These are phyloP conservation scores for Brenthis hecate DNA, from an alignment of 2,888 invertebrate genomes.

Conservation along the genomic window DNA sequence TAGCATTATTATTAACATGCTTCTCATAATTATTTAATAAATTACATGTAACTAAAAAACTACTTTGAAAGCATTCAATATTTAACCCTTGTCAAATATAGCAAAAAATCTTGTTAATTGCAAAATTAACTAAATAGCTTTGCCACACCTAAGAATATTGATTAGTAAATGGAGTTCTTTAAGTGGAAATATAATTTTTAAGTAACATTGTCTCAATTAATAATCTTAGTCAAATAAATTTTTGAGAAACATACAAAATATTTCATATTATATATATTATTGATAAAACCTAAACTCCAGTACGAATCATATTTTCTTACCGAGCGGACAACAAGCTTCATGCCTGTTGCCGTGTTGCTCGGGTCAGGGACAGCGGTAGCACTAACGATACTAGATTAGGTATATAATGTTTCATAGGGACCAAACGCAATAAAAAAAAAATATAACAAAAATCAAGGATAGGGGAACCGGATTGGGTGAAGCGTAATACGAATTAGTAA, in stretches of 20 bases:
- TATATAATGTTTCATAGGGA: slow-evolving; percentile 66
- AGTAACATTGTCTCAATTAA: slow-evolving; percentile 39
- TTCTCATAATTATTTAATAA: slow-evolving; percentile 26
- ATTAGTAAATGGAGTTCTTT: slow-evolving; percentile 60
- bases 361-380: slow-evolving; percentile 93
- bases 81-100: slow-evolving; percentile 47
- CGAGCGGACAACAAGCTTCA: slow-evolving; percentile 94
- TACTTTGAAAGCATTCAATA: slow-evolving; percentile 50
- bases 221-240: background rate
- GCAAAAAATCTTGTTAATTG: slow-evolving; percentile 45
- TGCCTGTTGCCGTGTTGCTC: slow-evolving; percentile 93
- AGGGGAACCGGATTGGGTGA: slow-evolving; percentile 68
- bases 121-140: slow-evolving; percentile 57
- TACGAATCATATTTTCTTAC: slow-evolving; percentile 80
- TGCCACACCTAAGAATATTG: slow-evolving; percentile 64
- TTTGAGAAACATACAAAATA: background rate
- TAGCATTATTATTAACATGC: slow-evolving; percentile 26
- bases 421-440: slow-evolving; percentile 69
- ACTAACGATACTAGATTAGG: slow-evolving; percentile 85
- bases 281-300: slow-evolving; percentile 31
- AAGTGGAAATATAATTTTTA: slow-evolving; percentile 26
- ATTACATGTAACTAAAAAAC: slow-evolving; percentile 22
- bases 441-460: slow-evolving; percentile 57
- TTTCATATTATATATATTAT: background rate
- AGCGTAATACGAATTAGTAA: slow-evolving; percentile 81